Percentiles rank a stretch among this genome's conserved stretches.
Evolutionary conservation across 2,113 vertebrate genomes (phyloP).

Genomic region (Chelonoidis abingdonii): DNA sequence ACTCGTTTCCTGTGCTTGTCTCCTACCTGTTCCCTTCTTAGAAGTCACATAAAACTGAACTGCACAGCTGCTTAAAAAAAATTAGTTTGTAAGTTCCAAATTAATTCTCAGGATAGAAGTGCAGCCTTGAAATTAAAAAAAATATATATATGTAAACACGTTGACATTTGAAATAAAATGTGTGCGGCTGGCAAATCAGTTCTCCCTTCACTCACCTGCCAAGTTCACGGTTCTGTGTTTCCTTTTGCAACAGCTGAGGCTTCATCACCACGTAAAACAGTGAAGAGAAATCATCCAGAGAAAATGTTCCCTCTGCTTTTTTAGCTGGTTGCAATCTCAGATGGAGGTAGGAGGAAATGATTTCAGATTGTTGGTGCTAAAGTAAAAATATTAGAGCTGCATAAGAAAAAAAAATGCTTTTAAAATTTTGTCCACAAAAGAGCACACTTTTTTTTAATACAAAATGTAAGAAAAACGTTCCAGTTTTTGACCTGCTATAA

Average conservation of each 20-base stretch:
- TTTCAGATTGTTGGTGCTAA: rapidly evolving
- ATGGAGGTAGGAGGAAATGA: neutral
- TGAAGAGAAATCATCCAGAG: rapidly evolving
- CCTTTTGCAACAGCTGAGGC: neutral
- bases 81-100: neutral
- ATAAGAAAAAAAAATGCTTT: neutral
- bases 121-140: neutral
- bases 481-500: neutral
- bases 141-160: neutral
- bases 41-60: neutral
- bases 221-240: neutral
- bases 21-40: neutral
- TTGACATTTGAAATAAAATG: neutral
- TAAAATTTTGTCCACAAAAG: neutral
- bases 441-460: neutral
- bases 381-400: neutral
- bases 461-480: neutral
- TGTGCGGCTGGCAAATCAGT: neutral
- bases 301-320: neutral
- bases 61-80: neutral
- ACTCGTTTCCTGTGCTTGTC: neutral
- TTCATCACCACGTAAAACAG: rapidly evolving
- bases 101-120: neutral
- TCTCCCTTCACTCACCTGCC: neutral
- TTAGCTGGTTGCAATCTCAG: rapidly evolving